Percentiles rank a stretch among this genome's conserved stretches.
These are phyloP conservation scores for Neuroterus valhalla DNA, from an alignment of 1,140 invertebrate genomes.

Conservation along the genomic window DNA sequence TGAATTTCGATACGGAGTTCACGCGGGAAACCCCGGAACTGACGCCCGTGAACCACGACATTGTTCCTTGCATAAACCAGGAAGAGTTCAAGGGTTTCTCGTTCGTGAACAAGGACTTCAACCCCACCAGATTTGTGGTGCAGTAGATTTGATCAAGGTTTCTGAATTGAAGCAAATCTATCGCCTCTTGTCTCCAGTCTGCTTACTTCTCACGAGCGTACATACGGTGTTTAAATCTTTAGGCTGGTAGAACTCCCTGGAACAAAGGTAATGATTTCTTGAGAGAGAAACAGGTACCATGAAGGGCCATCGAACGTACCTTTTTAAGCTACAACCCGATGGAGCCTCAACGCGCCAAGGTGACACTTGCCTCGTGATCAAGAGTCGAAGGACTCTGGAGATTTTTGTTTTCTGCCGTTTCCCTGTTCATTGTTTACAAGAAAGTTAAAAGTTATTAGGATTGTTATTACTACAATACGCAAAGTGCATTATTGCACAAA, in stretches of 20 bases:
- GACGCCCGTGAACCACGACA: conserved; percentile 93
- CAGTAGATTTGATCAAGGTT: conserved; percentile 53
- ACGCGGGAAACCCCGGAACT: conserved; percentile 98
- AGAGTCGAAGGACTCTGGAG: not conserved
- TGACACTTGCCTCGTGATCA: conserved; percentile 18
- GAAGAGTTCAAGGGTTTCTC: conserved; percentile 98
- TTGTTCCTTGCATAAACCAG: conserved; percentile 95
- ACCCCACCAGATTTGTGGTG: conserved; percentile 80
- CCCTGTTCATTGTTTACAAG: conserved; percentile 15
- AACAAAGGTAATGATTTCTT: conserved; percentile 6
- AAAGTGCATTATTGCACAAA: conserved; percentile 11
- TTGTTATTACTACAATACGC: conserved; percentile 7
- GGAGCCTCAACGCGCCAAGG: conserved; percentile 21
- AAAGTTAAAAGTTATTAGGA: conserved; percentile 10
- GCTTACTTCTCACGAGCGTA: not conserved
- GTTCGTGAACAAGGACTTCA: conserved; percentile 95
- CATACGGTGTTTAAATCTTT: not conserved
- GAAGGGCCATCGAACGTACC: not conserved
- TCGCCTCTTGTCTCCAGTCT: not conserved
- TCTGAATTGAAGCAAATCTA: not conserved
- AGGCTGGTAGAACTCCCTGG: not conserved
- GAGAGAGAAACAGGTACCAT: not conserved
- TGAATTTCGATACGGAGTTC: conserved; percentile 99
- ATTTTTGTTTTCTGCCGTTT: conserved; percentile 14
- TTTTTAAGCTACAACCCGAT: not conserved